Base-by-base conservation (phyloP, 2,113 vertebrate species). In the Megalops atlanticus region DNA sequence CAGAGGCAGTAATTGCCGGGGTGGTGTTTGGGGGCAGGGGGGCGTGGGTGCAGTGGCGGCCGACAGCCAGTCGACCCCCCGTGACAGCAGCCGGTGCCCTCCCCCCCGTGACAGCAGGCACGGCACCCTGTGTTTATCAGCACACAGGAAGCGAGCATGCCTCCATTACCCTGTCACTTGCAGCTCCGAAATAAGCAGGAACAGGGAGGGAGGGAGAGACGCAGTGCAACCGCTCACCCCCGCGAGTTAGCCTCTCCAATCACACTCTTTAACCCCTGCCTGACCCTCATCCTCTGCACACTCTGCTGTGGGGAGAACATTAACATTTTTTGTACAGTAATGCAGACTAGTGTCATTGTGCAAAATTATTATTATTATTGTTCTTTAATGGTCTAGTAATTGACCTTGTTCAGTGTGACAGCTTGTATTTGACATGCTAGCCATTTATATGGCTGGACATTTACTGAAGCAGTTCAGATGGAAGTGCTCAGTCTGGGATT, bases 101-200 rank as follows among this genome's bases (percentile, higher is more conserved):
- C 43, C 79, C n/a, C 31, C 68, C 78, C 40, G 45, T 2, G 18
- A 33, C 31, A 49, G 68, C 54, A 49, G 47, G 68, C 71, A 27
- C 38, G 73, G 47, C 81, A 86, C 81, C 80, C 86, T 84, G 64
- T 84, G 83, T 86, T 89, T 89, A 87, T 77, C 27, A 64, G 78
- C 64, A 73, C 86, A 83, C 76, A 24, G 73, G 41, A 72, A 68
- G 43, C 64, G 10, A 31, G 74, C 76, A 41, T 69, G 77, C 81
- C 79, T 52, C 45, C 72, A 89, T 89, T 89, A 89, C 77, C 80
- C 40, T 84, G 84, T 87, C 87, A 86, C 45, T 33, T 21, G 43
- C 15, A 45, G 41, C 69, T 54, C 36, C 35, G 52, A 72, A 74
- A 39, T 80, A 80, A 45, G 74, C 33, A 80, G 78, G 14, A 70